Conservation (phyloP, 2,797 vertebrate species). For the Semaprochilodus insignis region DNA sequence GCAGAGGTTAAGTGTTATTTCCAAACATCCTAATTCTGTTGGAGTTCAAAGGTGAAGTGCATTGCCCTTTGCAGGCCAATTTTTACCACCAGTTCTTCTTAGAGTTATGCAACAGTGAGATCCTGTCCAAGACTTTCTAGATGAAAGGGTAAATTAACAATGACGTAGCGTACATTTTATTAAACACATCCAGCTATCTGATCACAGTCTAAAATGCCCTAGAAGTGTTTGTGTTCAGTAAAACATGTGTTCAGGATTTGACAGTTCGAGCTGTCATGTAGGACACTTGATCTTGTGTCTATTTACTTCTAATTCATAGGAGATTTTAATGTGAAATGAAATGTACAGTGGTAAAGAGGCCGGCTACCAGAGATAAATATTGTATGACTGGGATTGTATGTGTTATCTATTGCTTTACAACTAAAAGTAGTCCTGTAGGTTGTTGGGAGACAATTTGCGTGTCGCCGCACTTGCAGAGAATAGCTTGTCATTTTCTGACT, state of each 20-base stretch:
- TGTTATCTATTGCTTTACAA: slow-evolving; percentile 21
- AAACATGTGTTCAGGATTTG: background rate
- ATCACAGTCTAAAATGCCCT: background rate
- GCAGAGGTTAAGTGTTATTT: slow-evolving; percentile 47
- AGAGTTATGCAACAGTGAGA: background rate
- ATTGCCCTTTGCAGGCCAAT: background rate
- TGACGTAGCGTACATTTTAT: too few relatives aligned
- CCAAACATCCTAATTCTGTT: slow-evolving; percentile 36
- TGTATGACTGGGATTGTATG: background rate
- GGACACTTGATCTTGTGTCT: background rate
- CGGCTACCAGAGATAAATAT: background rate
- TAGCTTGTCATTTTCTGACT: slow-evolving; percentile 19
- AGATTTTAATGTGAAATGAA: slow-evolving; percentile 10
- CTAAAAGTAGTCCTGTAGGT: slow-evolving; percentile 35
- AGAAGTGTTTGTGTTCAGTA: background rate
- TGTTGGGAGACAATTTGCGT: slow-evolving; percentile 2
- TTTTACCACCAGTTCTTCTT: background rate
- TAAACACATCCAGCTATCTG: background rate
- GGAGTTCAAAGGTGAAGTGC: background rate
- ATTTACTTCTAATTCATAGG: background rate
- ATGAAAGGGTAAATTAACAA: background rate
- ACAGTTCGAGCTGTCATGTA: background rate
- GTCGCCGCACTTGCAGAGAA: background rate
- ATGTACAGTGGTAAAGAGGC: slow-evolving; percentile 4
- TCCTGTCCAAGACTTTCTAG: background rate